Percentiles rank a stretch among this genome's conserved stretches.
Conservation (phyloP, 2,113 vertebrate species). For the Syngnathus scovelli region DNA sequence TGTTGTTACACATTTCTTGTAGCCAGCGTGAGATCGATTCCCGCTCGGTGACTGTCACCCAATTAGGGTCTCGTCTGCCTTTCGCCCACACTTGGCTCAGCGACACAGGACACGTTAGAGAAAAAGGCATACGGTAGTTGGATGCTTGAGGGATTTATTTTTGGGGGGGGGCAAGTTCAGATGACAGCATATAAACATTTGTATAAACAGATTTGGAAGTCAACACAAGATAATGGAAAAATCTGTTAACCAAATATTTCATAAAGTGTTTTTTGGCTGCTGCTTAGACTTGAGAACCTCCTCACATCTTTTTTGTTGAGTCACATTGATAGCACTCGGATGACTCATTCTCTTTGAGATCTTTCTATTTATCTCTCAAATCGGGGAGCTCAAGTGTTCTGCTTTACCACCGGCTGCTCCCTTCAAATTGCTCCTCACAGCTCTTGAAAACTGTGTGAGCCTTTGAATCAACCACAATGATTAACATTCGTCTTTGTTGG, state of each 20-base stretch:
- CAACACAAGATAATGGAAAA: background rate
- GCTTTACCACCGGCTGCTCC: background rate
- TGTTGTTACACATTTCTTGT: background rate
- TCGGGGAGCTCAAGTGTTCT: slow-evolving; percentile 10
- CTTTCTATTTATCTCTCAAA: slow-evolving; percentile 33
- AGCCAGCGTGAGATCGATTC: background rate
- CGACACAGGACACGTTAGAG: background rate
- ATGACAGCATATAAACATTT: background rate
- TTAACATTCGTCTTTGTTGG: background rate
- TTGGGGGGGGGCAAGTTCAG: background rate
- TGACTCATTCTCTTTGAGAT: slow-evolving; percentile 52
- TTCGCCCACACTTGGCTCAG: background rate
- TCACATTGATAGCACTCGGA: slow-evolving; percentile 16
- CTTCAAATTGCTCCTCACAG: slow-evolving; percentile 1
- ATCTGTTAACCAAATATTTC: background rate
- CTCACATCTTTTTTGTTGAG: background rate
- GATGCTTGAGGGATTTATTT: background rate
- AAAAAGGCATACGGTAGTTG: background rate
- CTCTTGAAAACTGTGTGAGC: slow-evolving; percentile 5
- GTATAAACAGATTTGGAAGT: background rate
- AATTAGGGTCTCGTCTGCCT: background rate
- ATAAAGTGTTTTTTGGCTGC: slow-evolving; percentile 6
- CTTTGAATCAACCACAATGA: background rate
- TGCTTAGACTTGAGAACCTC: slow-evolving; percentile 9
- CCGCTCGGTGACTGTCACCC: background rate